phyloP scores from a whole-genome alignment of 2,113 vertebrate genomes.

The Mesocricetus auratus region DNA sequence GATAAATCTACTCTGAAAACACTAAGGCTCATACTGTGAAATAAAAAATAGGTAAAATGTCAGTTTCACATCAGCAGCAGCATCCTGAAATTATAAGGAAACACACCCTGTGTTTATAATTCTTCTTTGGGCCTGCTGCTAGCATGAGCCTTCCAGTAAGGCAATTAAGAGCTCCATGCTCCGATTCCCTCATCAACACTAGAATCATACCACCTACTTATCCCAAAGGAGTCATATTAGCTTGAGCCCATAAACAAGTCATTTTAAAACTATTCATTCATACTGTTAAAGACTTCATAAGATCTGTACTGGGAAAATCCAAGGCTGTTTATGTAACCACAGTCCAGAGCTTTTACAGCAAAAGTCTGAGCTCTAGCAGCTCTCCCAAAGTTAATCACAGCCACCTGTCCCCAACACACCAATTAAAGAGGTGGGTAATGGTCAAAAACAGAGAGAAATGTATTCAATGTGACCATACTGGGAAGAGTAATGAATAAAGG shows the following conservation, averaged over 20 bases:
- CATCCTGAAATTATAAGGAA: neutral
- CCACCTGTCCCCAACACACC: neutral
- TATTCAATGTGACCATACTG: neutral
- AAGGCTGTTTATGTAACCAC: neutral
- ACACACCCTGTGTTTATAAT: neutral
- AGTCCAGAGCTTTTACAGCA: neutral
- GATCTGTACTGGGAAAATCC: neutral
- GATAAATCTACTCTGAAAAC: neutral
- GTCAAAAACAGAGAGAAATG: too few species aligned
- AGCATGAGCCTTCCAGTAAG: neutral
- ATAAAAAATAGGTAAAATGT: neutral
- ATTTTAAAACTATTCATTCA: constrained; percentile 21
- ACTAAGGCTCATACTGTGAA: neutral
- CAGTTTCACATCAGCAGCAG: neutral
- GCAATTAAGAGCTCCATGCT: neutral
- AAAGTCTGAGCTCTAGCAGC: neutral
- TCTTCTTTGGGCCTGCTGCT: neutral
- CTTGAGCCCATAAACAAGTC: neutral
- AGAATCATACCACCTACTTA: neutral
- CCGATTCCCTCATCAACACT: neutral
- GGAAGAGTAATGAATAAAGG: neutral
- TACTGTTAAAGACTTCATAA: neutral
- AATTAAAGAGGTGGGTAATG: neutral
- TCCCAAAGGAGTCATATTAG: constrained; percentile 26
- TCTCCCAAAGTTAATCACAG: neutral